Conservation (phyloP, 2,113 vertebrate genomes). For the Phyllopteryx taeniolatus region DNA sequence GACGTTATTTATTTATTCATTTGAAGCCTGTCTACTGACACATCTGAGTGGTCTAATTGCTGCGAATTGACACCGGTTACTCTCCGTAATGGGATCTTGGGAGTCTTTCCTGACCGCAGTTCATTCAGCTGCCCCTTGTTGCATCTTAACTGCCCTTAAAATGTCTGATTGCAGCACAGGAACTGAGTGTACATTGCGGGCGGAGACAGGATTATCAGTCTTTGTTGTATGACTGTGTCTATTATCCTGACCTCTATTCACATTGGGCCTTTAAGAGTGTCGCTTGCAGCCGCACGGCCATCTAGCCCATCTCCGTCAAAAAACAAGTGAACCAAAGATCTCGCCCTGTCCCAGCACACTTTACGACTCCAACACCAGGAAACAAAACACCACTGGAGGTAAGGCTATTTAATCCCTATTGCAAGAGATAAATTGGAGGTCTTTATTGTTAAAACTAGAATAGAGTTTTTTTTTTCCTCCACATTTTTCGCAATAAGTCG, state of each 20-base stretch:
- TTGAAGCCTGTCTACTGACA: constrained; percentile 78
- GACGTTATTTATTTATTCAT: constrained; percentile 80
- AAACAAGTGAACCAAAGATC: constrained; percentile 72
- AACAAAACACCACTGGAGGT: constrained; percentile 62
- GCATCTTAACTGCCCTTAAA: constrained; percentile 82
- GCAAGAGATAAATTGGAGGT: constrained; percentile 59
- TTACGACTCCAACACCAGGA: constrained; percentile 58
- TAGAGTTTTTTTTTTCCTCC: constrained; percentile 9
- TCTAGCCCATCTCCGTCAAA: constrained; percentile 69
- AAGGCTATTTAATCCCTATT: constrained; percentile 68
- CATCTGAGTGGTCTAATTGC: constrained; percentile 79
- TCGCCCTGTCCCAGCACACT: constrained; percentile 64
- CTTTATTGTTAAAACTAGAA: constrained; percentile 44
- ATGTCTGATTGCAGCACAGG: constrained; percentile 76
- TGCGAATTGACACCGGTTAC: constrained; percentile 77
- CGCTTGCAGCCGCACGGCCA: constrained; percentile 73
- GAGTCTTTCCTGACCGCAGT: constrained; percentile 75
- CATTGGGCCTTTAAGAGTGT: constrained; percentile 75
- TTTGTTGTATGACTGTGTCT: constrained; percentile 79
- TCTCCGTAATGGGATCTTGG: constrained; percentile 77
- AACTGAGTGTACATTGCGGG: constrained; percentile 73
- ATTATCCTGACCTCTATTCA: constrained; percentile 81
- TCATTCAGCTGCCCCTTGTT: constrained; percentile 75
- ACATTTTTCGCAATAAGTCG: background rate
- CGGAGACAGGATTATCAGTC: constrained; percentile 78